Evolutionary conservation across 2,113 vertebrate species (phyloP).

Genomic region (Daboia siamensis): DNA sequence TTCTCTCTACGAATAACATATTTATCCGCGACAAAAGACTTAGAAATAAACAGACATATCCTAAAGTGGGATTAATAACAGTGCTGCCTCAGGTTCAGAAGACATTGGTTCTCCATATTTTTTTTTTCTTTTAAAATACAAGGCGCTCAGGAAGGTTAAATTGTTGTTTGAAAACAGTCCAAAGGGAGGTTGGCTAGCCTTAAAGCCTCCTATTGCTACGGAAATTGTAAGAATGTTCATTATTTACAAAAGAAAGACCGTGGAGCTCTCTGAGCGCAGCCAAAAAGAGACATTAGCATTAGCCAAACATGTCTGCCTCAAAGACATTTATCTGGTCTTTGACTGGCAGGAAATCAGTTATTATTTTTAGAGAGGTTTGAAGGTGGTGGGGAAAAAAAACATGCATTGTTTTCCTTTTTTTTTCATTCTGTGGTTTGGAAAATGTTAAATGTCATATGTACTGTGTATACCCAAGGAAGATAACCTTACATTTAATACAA

Average conservation of each 20-base stretch:
- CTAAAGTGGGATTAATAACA: slow-evolving; percentile 67
- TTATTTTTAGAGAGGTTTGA: slow-evolving; percentile 6
- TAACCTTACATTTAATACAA: background rate
- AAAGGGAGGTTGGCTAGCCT: slow-evolving; percentile 64
- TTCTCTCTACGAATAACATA: background rate
- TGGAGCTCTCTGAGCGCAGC: slow-evolving; percentile 53
- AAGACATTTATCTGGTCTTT: slow-evolving; percentile 40
- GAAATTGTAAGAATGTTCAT: slow-evolving; percentile 64
- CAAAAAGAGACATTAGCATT: slow-evolving; percentile 48
- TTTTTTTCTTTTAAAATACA: slow-evolving; percentile 55
- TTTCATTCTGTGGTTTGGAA: background rate
- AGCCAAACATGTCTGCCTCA: slow-evolving; percentile 45
- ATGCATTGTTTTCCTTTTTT: background rate
- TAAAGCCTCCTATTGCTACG: slow-evolving; percentile 70
- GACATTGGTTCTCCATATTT: slow-evolving; percentile 64
- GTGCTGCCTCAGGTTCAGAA: slow-evolving; percentile 67
- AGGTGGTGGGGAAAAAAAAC: background rate
- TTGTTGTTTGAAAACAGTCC: slow-evolving; percentile 64
- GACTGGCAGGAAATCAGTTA: background rate
- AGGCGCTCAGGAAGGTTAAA: slow-evolving; percentile 55
- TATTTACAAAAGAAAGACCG: slow-evolving; percentile 68
- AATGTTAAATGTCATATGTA: background rate
- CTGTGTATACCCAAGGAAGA: background rate
- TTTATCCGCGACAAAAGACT: slow-evolving; percentile 49
- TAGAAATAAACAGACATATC: slow-evolving; percentile 59